Evolutionary conservation across 2,797 vertebrate species (phyloP).

Genomic region (Betta splendens): DNA sequence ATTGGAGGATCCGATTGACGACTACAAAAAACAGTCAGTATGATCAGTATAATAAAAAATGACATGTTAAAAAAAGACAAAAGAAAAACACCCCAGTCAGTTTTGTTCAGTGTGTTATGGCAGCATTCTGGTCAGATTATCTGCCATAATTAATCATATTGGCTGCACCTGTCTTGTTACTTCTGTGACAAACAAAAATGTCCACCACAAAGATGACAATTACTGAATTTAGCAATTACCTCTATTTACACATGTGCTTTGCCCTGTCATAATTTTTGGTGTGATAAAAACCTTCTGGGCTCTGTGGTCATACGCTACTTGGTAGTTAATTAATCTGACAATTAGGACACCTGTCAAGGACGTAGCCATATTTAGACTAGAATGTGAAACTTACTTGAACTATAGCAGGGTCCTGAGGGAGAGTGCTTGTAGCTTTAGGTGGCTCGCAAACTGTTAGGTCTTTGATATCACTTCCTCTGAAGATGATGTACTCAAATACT

Average conservation of each 20-base stretch:
- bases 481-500: slow-evolving; percentile 98
- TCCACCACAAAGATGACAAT: neutral
- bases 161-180: neutral
- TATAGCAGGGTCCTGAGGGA: slow-evolving; percentile 98
- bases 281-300: too few relatives aligned
- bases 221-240: neutral
- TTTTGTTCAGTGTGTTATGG: too few relatives aligned
- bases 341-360: neutral
- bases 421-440: slow-evolving; percentile 90
- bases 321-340: too few relatives aligned
- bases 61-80: neutral
- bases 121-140: too few relatives aligned
- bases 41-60: too few relatives aligned
- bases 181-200: neutral
- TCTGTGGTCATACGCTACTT: too few relatives aligned
- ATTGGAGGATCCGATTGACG: slow-evolving; percentile 87
- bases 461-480: slow-evolving; percentile 97
- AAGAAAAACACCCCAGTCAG: too few relatives aligned
- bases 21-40: slow-evolving; percentile 76
- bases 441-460: slow-evolving; percentile 99
- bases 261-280: too few relatives aligned
- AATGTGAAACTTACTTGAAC: slow-evolving; percentile 85
- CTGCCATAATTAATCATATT: neutral
- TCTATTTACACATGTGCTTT: too few relatives aligned
- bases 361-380: neutral